Base-by-base conservation (phyloP, 1,140 invertebrate genomes). In the Nymphalis io region DNA sequence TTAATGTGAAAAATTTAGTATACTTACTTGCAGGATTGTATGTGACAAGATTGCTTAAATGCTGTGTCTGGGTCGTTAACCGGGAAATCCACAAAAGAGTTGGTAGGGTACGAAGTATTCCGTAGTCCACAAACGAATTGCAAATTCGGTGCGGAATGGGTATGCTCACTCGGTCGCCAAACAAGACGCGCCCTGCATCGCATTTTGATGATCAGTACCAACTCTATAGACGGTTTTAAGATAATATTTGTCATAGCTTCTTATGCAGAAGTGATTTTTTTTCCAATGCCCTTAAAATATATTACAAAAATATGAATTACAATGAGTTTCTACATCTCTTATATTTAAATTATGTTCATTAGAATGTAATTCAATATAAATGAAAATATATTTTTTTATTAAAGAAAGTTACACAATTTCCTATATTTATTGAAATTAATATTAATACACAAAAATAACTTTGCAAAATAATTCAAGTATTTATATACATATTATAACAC, bases 71-170 rank as follows among this genome's bases (percentile, higher is more conserved):
- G 76, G 81, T 87, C 86, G 80, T 83, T 84, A 84, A 76, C 78
- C 71, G 78, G 74, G 69, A 82, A 83, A 87, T 82, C 80, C 73
- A 84, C 78, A 84, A 85, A 86, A 85, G 83, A 83, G 75, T 86
- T 73, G 70, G 79, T 80, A 62, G 77, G 71, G 76, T 73, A 75
- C 63, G 72, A 74, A 83, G 72, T 84, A 87, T 84, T 89, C 81
- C 75, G 83, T 81, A 85, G 84, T 87, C 82, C 77, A 75, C 81
- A 88, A 88, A 87, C 83, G 82, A 89, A 85, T 83, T 81, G 82
- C 82, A 88, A 88, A 88, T 88, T 82, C 83, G 73, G 79, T 74
- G 75, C 75, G 72, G 27, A 76, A 79, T 78, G 75, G 78, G 83
- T 85, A 87, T 84, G 81, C 77, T 85, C 82, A 84, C 77, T 80